Conservation (phyloP, 2,888 invertebrate genomes). For the Cheilosia scutellata region DNA sequence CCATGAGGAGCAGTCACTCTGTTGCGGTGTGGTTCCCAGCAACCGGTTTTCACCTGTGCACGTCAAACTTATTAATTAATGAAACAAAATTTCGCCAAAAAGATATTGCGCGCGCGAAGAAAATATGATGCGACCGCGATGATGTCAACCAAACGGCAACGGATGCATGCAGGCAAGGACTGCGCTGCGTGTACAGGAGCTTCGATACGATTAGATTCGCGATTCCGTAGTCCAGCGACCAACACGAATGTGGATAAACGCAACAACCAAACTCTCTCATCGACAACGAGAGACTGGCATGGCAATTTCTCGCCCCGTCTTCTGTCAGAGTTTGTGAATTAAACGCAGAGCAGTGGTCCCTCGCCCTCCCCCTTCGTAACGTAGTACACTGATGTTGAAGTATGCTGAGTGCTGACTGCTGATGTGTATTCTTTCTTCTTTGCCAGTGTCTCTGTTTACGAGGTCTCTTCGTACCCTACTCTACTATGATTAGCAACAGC, state of each 20-base stretch:
- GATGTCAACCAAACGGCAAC: not conserved
- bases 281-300: conserved; percentile 70
- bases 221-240: conserved; percentile 9
- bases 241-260: conserved; percentile 20
- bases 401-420: too few relatives aligned
- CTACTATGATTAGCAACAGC: conserved; percentile 45
- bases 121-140: conserved; percentile 2
- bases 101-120: conserved; percentile 37
- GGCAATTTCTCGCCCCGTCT: conserved; percentile 61
- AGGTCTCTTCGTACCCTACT: conserved; percentile 59
- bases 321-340: conserved; percentile 67
- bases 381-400: not conserved
- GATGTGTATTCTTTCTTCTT: conserved; percentile 61
- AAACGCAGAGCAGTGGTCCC: conserved; percentile 53
- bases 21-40: not conserved
- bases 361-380: conserved; percentile 22
- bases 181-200: not conserved
- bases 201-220: conserved; percentile 2
- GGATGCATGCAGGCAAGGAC: conserved; percentile 12
- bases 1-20: not conserved
- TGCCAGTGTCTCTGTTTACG: conserved; percentile 57
- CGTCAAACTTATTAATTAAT: conserved; percentile 43
- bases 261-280: conserved; percentile 64
- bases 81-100: conserved; percentile 31
- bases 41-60: conserved; percentile 63